These are phyloP conservation scores for Plectus sambesii DNA, from an alignment of 1,140 invertebrate species.

Conservation along the genomic window DNA sequence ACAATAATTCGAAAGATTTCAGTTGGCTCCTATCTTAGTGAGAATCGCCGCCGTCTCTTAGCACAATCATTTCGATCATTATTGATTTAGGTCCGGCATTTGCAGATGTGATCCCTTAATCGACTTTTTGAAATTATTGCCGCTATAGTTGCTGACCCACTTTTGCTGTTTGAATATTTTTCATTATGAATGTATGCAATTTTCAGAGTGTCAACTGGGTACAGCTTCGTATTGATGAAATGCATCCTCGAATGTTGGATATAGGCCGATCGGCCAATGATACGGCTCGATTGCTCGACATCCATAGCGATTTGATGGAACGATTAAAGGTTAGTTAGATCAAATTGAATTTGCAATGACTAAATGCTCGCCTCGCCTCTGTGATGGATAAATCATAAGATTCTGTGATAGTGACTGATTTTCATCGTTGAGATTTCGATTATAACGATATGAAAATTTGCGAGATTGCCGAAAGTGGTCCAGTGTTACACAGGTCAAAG, in stretches of 20 bases:
- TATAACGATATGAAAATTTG: no score
- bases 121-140: no score
- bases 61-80: not conserved
- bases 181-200: conserved; percentile 19
- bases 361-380: not conserved
- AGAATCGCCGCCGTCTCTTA: no score
- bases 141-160: no score
- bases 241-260: conserved; percentile 68
- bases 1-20: no score
- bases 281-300: conserved; percentile 60
- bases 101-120: no score
- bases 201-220: conserved; percentile 70
- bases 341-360: not conserved
- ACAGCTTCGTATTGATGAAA: conserved; percentile 69
- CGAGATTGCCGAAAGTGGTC: no score
- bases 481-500: no score
- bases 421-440: no score
- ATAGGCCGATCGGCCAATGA: conserved; percentile 65
- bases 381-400: no score
- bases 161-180: conserved; percentile 5
- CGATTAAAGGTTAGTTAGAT: conserved; percentile 67
- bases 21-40: no score
- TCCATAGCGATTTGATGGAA: conserved; percentile 69
- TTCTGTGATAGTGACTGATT: no score
- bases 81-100: not conserved